Evolutionary conservation across 1,140 invertebrate genomes (phyloP), one percentile per base, ranked within the genome.

Genomic region (Eueides isabella): DNA sequence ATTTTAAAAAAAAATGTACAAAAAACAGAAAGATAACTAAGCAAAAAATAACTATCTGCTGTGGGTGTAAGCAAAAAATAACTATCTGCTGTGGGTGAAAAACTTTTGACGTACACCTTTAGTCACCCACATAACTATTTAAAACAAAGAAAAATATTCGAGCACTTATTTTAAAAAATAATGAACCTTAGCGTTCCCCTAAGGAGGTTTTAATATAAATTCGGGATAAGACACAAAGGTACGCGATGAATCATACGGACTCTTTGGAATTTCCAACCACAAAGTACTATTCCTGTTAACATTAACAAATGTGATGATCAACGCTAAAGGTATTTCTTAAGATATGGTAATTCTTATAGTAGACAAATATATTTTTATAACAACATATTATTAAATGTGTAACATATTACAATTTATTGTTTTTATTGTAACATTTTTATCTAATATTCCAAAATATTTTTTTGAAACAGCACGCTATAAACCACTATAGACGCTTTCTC

Each of bases 231-330:
- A 33, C 33, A 69, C 26, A 44, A 67, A 61, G 44, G 31, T 30
- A 64, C 14, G 61, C 65, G 76, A 72, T 80, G 79, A 80, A 64
- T 80, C 77, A 80, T 66, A 55, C 26, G 67, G 65, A 19, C 63
- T 26, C 72, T 66, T 33, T 72, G 76, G 76, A 76, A 80, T 76
- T 76, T 78, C 77, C 62, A 63, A 76, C 72, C 76, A 74, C 76
- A 72, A 66, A 70, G 64, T 55, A 55, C 19, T 26, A 55, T 55
- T 55, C 48, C 48, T 55, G 23, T 55, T 55, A 26, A 23, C 23
- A 23, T 55, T 23, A 44, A 63, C 35, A 31, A 72, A 65, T 70
- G 63, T 73, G 77, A 78, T 76, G 76, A 80, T 63, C 75, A 65
- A 74, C 41, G 31, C 16, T 67, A 23, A 71, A 41, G 38, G 41